Conservation (phyloP, 2,113 vertebrate species). For the Gasterosteus nipponicus region DNA sequence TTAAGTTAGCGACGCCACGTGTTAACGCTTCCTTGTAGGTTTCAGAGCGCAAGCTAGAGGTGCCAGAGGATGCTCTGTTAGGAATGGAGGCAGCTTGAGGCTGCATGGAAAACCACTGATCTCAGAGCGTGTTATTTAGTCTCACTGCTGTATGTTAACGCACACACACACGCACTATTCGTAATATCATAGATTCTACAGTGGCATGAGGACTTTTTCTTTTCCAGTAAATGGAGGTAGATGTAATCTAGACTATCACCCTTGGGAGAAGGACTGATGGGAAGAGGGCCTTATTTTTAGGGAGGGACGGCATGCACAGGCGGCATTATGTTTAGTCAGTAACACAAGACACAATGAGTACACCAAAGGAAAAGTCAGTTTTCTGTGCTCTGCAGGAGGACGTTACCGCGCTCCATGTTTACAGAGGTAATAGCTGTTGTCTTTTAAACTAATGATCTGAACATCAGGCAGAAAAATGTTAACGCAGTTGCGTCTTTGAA, state of each 20-base stretch:
- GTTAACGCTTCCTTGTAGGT: constrained; percentile 20
- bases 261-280: constrained; percentile 49
- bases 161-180: background rate
- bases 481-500: background rate
- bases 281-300: constrained; percentile 58
- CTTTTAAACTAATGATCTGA: background rate
- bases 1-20: constrained; percentile 37
- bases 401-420: background rate
- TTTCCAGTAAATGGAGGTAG: constrained; percentile 21
- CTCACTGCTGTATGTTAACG: constrained; percentile 6
- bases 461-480: background rate
- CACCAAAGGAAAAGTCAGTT: background rate
- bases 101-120: constrained; percentile 22
- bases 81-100: constrained; percentile 31
- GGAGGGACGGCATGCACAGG: constrained; percentile 15
- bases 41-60: constrained; percentile 26
- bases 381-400: background rate
- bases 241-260: constrained; percentile 57
- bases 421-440: background rate
- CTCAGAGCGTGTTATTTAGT: constrained; percentile 4
- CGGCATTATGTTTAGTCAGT: constrained; percentile 4
- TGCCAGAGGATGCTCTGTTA: constrained; percentile 28
- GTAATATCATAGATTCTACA: constrained; percentile 3
- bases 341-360: constrained; percentile 9
- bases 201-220: background rate